Base-by-base conservation (phyloP, 2,797 vertebrate species). In the Tolypeutes matacus region DNA sequence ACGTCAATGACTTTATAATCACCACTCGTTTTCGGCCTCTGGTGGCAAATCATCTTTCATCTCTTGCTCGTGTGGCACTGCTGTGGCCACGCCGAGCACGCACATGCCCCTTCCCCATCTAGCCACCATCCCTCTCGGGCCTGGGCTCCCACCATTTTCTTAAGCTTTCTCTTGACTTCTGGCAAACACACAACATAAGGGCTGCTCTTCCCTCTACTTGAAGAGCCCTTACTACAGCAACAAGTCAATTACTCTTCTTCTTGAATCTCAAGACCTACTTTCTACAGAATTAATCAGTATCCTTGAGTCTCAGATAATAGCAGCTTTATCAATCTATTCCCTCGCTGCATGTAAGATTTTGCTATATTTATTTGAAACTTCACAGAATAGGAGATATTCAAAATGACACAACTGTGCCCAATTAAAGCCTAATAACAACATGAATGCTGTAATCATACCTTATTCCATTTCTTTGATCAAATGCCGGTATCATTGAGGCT, bases 391-490 rank as follows among this genome's bases (percentile, higher is more conserved):
- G 6, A 6, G 7, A 53, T 20, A 67, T 60, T 93, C 23, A 34
- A 70, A 8, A 11, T 34, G 65, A 8, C 8, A 90, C 31, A 95
- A 14, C 0, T 58, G 4, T 77, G n/a, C 15, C 75, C 21, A 76
- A 91, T 58, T 95, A 62, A 82, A 89, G 7, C 72, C 18, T 73
- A 91, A 31, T 27, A 81, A 51, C 14, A 75, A 31, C 27, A 73
- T 13, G 53, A 86, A 27, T 42, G 73, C 21, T 23, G 73, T n/a
- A 76, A 88, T 95, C 98, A 98, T 98, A 99, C 99, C 99, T 99
- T 99, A 99, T 99, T 96, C 99, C 99, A 88, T 99, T 99, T 96
- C 99, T 99, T 98, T 99, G 99, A 98, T 99, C 99, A 96, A 99
- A 99, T 5, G 99, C 99, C 62, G 99, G 99, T 97, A 99, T 99